These are phyloP conservation scores for Lepus townsendii DNA, from an alignment of 2,797 vertebrate species.

Conservation along the genomic window DNA sequence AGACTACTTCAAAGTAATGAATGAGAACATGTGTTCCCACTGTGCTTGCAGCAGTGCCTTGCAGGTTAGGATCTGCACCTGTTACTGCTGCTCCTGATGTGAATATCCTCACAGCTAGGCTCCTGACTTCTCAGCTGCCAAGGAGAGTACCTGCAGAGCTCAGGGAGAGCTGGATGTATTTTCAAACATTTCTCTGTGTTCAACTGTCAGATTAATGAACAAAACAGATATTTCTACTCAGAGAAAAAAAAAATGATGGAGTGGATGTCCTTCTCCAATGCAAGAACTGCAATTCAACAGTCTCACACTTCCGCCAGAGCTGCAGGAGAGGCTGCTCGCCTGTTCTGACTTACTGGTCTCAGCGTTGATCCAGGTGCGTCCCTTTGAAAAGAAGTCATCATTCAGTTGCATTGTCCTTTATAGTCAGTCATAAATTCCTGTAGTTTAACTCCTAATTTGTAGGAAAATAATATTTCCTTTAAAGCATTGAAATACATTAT, in stretches of 20 bases:
- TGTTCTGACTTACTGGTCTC: neutral
- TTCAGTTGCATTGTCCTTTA: neutral
- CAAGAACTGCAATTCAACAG: constrained; percentile 2
- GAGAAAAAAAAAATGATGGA: neutral
- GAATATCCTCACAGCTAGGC: neutral
- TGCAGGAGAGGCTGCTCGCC: neutral
- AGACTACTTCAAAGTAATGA: neutral
- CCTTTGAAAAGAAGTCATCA: neutral
- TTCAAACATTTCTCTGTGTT: constrained; percentile 22
- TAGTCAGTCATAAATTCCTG: neutral
- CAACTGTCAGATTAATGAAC: constrained; percentile 45
- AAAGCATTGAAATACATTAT: constrained; percentile 38
- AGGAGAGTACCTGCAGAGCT: neutral
- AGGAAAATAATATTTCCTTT: neutral
- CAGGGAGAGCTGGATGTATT: neutral
- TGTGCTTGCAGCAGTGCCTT: neutral
- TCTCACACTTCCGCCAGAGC: neutral
- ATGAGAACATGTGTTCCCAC: neutral
- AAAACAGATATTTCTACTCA: constrained; percentile 48
- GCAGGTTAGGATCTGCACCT: neutral
- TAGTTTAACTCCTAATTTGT: neutral
- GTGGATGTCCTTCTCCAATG: neutral
- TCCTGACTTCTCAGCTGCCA: neutral
- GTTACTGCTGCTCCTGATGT: neutral
- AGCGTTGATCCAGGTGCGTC: neutral